Evolutionary conservation across 2,888 invertebrate genomes (phyloP).

Genomic region (Drosophila antonietae): DNA sequence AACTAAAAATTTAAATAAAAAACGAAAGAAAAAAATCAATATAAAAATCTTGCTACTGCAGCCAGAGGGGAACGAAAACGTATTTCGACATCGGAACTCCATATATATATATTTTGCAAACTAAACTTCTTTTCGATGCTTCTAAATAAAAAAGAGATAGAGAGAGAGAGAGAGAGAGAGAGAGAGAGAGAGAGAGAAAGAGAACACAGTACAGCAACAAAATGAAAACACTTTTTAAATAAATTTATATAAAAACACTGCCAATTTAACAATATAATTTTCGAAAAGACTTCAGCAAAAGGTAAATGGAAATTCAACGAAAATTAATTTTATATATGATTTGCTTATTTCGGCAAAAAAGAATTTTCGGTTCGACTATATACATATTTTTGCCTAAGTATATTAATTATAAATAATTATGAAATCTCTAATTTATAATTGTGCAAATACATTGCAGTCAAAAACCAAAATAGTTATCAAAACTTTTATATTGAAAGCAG

Average conservation of each 20-base stretch:
- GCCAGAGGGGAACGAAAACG: constrained; percentile 9
- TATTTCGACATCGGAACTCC: constrained; percentile 19
- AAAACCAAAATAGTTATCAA: constrained; percentile 23
- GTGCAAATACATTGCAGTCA: constrained; percentile 14
- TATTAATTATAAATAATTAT: constrained; percentile 5
- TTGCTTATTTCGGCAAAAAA: constrained; percentile 19
- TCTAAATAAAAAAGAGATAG: not conserved
- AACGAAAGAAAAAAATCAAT: constrained; percentile 6
- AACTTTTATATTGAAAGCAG: constrained; percentile 45
- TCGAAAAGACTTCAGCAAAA: constrained; percentile 27
- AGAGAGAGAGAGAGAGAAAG: not conserved
- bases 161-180: not conserved
- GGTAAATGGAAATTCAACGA: constrained; percentile 33
- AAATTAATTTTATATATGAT: constrained; percentile 19
- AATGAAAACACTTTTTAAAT: not conserved
- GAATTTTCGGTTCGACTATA: constrained; percentile 28
- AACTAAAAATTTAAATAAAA: not conserved
- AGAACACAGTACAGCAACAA: constrained; percentile 45
- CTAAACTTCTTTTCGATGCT: constrained; percentile 34
- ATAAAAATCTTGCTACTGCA: constrained; percentile 11
- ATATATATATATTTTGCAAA: constrained; percentile 33
- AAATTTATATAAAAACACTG: constrained; percentile 40
- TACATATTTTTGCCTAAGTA: constrained; percentile 43
- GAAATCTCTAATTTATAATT: constrained; percentile 15
- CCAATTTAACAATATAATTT: constrained; percentile 44